These are phyloP conservation scores for Pantelozetes paolii DNA, from an alignment of 2,888 invertebrate genomes.

Conservation along the genomic window DNA sequence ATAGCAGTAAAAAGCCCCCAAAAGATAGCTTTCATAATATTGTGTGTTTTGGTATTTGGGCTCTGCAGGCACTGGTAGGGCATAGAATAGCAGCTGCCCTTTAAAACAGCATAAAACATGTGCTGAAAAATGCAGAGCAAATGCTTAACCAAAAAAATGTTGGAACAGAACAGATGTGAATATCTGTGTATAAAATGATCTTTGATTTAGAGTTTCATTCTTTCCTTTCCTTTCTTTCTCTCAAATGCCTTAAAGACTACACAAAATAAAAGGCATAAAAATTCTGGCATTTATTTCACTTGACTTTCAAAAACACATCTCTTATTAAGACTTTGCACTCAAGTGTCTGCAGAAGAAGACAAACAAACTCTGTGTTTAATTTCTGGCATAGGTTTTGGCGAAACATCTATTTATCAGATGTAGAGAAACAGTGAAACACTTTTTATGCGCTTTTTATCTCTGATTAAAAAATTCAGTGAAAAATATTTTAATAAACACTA, in stretches of 20 bases:
- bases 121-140: conserved; percentile 1
- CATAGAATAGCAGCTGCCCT: conserved; percentile 26
- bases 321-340: not conserved
- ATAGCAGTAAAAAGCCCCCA: not conserved
- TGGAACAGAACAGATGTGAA: conserved; percentile 7
- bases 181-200: not conserved
- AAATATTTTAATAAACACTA: no score
- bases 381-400: no score
- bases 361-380: not conserved
- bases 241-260: not conserved
- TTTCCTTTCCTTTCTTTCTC: not conserved
- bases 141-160: not conserved
- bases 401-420: no score
- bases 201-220: not conserved
- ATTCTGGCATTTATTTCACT: not conserved
- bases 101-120: conserved; percentile 1
- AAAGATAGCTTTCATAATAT: conserved; percentile 15
- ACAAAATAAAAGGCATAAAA: no score
- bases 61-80: not conserved
- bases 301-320: not conserved
- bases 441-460: no score
- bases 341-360: not conserved
- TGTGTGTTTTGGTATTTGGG: not conserved
- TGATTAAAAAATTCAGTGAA: no score
- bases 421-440: no score